Evolutionary conservation across 2,113 vertebrate species (phyloP), one percentile per base, ranked within the genome.

Genomic region (Urocolius indicus): DNA sequence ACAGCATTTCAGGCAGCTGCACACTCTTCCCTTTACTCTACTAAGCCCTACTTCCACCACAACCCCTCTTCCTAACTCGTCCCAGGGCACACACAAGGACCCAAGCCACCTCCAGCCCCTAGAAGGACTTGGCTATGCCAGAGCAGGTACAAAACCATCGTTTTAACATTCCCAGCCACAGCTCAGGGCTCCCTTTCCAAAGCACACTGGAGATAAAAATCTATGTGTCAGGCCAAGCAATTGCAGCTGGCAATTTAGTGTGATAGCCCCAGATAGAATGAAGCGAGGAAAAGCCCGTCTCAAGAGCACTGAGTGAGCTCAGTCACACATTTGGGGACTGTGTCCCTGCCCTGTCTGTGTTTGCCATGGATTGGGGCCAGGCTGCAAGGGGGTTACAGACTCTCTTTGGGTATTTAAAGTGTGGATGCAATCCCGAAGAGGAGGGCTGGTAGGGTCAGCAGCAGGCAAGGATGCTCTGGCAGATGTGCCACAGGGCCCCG

Each of bases 161-260:
- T 55, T 90, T 90, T 43, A 92, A 67, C 65, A 68, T 84, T 92
- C 68, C 68, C 65, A 71, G 74, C 6, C 1, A 68, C 48, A 84
- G 68, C 82, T 49, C 65, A 48, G 78, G 92, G 59, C 58, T 94
- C 78, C 62, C 65, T 76, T 65, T 80, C 78, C 73, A 84, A 57
- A 54, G 67, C 68, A 62, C 49, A 30, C n/a, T 75, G 2, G 2
- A 84, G 83, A 87, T 90, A 90, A 90, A 73, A 84, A 72, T 87
- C 94, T 48, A 49, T 49, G 82, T 68, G 89, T 76, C 2, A 41
- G 1, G 94, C 68, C 82, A 48, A 87, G 77, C 63, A 67, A 87
- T 76, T 45, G 83, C 89, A 67, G 74, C 72, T 80, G 81, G 68
- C 43, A 80, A 84, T 87, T 94, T 67, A 52, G 51, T 16, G 73